Percentiles rank a stretch among this genome's conserved stretches.
These are phyloP conservation scores for Trypoxylus dichotomus DNA, from an alignment of 1,140 invertebrate genomes.

Conservation along the genomic window DNA sequence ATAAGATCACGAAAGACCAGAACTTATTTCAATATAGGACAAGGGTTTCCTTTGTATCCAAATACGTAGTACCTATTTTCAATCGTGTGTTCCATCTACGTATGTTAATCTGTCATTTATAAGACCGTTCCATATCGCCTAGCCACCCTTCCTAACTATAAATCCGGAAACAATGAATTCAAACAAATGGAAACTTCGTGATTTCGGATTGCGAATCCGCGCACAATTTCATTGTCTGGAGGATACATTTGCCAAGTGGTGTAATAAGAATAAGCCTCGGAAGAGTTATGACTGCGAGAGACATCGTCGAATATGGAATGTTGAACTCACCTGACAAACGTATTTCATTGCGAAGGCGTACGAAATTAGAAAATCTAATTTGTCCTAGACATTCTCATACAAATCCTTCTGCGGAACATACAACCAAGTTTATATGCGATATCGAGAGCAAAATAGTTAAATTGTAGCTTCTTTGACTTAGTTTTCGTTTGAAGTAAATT, in stretches of 20 bases:
- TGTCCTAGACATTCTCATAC: neutral
- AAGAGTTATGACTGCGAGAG: conserved; percentile 29
- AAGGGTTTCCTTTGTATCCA: neutral
- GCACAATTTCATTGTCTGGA: conserved; percentile 31
- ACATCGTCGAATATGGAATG: neutral
- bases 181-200: conserved; percentile 26
- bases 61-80: neutral
- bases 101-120: neutral
- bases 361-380: neutral
- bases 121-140: neutral
- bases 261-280: conserved; percentile 22
- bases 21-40: too few species aligned
- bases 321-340: neutral
- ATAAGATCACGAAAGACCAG: too few species aligned
- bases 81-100: neutral
- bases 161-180: conserved; percentile 25
- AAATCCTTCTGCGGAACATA: too few species aligned
- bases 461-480: too few species aligned
- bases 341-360: neutral
- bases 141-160: conserved; percentile 6
- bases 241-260: conserved; percentile 29
- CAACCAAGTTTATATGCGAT: too few species aligned
- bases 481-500: too few species aligned
- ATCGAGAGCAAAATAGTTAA: too few species aligned
- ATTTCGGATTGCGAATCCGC: conserved; percentile 26